Percentiles rank a stretch among this genome's conserved stretches.
Conservation (phyloP, 2,888 invertebrate genomes). For the Mimas tiliae region DNA sequence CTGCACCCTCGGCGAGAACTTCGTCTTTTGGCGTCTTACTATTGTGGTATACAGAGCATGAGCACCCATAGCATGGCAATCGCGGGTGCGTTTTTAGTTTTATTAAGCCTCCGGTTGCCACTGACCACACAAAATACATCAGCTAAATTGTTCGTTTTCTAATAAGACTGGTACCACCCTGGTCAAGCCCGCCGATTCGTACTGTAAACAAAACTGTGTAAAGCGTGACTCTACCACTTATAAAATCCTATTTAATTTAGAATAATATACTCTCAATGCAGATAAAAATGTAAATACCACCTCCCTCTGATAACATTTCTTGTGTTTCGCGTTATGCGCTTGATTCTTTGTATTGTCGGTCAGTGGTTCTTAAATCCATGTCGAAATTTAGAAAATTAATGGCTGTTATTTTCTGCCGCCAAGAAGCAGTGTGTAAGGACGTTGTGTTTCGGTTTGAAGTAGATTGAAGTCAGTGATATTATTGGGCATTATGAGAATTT, state of each 20-base stretch:
- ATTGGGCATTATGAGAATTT: too few species aligned
- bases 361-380: conserved; percentile 30
- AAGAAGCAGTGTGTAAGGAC: too few species aligned
- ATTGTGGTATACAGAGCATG: too few species aligned
- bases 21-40: too few species aligned
- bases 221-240: background rate
- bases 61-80: too few species aligned
- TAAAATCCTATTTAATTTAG: conserved; percentile 13
- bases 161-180: too few species aligned
- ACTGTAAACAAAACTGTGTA: background rate
- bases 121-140: background rate
- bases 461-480: too few species aligned
- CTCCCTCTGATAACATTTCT: conserved; percentile 32
- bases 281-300: conserved; percentile 57
- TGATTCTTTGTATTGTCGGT: conserved; percentile 42
- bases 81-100: too few species aligned
- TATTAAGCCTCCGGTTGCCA: too few species aligned
- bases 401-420: too few species aligned
- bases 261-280: conserved; percentile 28
- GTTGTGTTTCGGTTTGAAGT: too few species aligned
- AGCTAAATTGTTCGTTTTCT: background rate
- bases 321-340: conserved; percentile 38
- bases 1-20: too few species aligned
- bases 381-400: background rate
- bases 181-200: background rate